phyloP scores from a whole-genome alignment of 2,113 vertebrate species.

The Hypocryptadius cinnamomeus region DNA sequence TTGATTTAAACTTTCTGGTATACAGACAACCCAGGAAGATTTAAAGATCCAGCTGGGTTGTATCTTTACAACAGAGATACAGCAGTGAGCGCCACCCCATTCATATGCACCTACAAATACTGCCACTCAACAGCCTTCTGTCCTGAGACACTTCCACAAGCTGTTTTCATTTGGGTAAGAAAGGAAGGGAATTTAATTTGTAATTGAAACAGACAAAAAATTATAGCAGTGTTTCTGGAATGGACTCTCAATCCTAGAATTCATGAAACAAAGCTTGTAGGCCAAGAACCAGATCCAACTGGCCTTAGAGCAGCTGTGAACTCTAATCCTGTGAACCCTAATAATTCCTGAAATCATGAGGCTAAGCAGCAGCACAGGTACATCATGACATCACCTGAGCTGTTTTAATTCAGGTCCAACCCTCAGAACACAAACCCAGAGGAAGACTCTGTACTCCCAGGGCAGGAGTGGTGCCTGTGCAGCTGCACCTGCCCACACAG shows the following conservation, averaged over 20 bases:
- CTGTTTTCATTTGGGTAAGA: background rate
- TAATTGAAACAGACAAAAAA: background rate
- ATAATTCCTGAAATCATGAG: background rate
- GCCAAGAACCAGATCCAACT: background rate
- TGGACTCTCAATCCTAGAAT: background rate
- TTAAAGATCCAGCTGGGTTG: background rate
- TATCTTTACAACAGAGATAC: background rate
- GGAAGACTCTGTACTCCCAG: background rate
- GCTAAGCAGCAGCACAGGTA: background rate
- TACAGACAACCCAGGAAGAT: background rate
- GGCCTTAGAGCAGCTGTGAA: background rate
- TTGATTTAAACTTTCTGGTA: background rate
- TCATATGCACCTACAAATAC: accelerated
- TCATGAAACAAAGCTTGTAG: background rate
- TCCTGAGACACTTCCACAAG: background rate
- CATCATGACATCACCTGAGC: background rate
- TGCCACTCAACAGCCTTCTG: background rate
- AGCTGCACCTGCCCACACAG: background rate
- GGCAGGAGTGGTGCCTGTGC: background rate
- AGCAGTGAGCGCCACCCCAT: background rate
- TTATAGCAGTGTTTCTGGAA: background rate
- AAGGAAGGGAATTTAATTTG: background rate
- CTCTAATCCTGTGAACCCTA: background rate
- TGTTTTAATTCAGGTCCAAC: background rate
- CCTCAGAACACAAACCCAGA: background rate